Base-by-base conservation (phyloP, 1,140 invertebrate genomes). In the Pogonomyrmex californicus region DNA sequence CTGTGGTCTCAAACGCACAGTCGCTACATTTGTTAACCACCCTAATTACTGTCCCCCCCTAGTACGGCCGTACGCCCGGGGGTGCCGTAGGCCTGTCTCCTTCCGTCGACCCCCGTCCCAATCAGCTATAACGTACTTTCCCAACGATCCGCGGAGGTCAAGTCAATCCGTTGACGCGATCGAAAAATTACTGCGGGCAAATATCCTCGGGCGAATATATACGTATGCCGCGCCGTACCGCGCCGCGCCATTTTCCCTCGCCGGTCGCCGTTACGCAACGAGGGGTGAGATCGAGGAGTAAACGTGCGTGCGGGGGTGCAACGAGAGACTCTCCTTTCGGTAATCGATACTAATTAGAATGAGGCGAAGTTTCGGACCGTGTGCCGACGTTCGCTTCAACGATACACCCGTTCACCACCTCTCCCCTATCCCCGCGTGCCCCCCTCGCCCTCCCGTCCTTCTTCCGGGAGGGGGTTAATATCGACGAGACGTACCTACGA, bases 311-410 rank as follows among this genome's bases (percentile, higher is more conserved):
- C n/a, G 49, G 36, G 44, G 10, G 49, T 23, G 60, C 23, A 44
- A 36, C 62, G 65, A 68, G 87, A 63, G 79, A 56, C 76, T 68
- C 65, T 86, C 56, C 66, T 88, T 86, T 89, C 62, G 78, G 89
- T 90, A 90, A 90, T 90, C 89, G 89, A 90, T 90, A 89, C 89
- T 90, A 90, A 90, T 90, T 90, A 89, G 87, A 71, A 88, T 54
- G 85, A 75, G 76, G 62, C 86, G 49, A 90, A 90, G 88, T 90
- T 90, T 87, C 86, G 89, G 65, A 44, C 54, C 79, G 79, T 47
- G 86, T 78, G 60, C 65, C 38, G 51, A 30, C 56, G 79, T 44
- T 60, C 62, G 71, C 44, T 71, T 70, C 82, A 36, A 60, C 68
- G 76, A 4, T 56, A 33, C 71, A 33, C 49, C 58, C 47, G 58